Evolutionary conservation across 1,140 invertebrate genomes (phyloP), one percentile per base, ranked within the genome.

Genomic region (Nephila pilipes): DNA sequence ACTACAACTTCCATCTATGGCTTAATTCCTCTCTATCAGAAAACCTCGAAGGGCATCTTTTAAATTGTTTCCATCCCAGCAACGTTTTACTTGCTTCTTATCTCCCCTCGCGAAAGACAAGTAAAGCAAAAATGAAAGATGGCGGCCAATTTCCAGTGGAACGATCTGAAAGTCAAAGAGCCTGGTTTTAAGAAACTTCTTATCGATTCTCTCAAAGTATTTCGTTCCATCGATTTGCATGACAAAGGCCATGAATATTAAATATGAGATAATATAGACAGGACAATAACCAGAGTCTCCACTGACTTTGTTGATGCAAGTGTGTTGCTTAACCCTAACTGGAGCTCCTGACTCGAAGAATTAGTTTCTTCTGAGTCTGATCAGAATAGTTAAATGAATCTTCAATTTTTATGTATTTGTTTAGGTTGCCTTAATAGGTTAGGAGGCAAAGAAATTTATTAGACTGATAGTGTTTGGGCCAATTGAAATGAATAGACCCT

Each of bases 201-300:
- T 75, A 75, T 75, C 69, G 32, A 20, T 20, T 20, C 25, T 18
- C 25, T 18, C 69, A 29, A 75, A 75, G 69, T 75, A 36, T 75
- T 75, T 75, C 69, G 29, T 29, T 5, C 69, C 69, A 75, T 75
- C 69, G 69, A 75, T 75, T 75, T 75, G 29, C 69, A 75, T 75
- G 29, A 75, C 69, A 75, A 75, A 32, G 69, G 16, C 69, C 69
- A 75, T 75, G 69, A 75, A 75, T 75, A 75, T 75, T 75, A 75
- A 75, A 75, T 75, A 75, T 75, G 69, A 75, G 69, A 36, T 36
- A 32, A 29, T 36, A 25, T 18, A 32, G 29, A 75, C 29, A 75
- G 18, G 14, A 75, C 29, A 75, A 75, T 75, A 75, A 75, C 69
- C 69, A 32, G 29, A 4, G 16, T 32, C 69, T 75, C 29, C 36